Conservation (phyloP, 2,888 invertebrate species). For the Nemotelus pantherinus region DNA sequence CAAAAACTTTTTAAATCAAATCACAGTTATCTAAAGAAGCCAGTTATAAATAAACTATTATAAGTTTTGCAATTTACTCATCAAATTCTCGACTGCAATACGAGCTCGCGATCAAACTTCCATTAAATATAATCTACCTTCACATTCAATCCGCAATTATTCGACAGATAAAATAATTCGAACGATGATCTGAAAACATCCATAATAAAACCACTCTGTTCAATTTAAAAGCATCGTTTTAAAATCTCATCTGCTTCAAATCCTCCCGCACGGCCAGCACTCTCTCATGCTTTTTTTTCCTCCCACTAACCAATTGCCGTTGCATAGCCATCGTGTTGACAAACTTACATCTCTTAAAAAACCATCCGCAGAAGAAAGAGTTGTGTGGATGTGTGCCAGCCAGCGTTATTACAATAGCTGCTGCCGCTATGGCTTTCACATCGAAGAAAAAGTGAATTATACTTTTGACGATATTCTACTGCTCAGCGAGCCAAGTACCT, state of each 20-base stretch:
- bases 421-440: background rate
- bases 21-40: too few relatives aligned
- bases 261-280: background rate
- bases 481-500: background rate
- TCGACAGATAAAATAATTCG: too few relatives aligned
- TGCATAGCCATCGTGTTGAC: background rate
- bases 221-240: conserved; percentile 22
- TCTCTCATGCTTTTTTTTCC: background rate
- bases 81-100: too few relatives aligned
- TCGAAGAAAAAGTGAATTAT: background rate
- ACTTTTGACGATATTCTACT: background rate
- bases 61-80: too few relatives aligned
- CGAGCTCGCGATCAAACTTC: too few relatives aligned
- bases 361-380: conserved; percentile 19
- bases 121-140: too few relatives aligned
- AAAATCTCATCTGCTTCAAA: background rate
- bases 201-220: background rate
- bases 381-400: conserved; percentile 13
- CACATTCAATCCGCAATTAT: too few relatives aligned
- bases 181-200: too few relatives aligned
- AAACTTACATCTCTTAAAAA: conserved; percentile 28
- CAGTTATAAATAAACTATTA: too few relatives aligned
- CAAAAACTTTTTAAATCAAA: too few relatives aligned
- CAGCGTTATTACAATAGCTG: too few relatives aligned
- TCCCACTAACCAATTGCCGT: background rate